Conservation (phyloP, 2,888 invertebrate genomes). For the Scrobipalpa costella region DNA sequence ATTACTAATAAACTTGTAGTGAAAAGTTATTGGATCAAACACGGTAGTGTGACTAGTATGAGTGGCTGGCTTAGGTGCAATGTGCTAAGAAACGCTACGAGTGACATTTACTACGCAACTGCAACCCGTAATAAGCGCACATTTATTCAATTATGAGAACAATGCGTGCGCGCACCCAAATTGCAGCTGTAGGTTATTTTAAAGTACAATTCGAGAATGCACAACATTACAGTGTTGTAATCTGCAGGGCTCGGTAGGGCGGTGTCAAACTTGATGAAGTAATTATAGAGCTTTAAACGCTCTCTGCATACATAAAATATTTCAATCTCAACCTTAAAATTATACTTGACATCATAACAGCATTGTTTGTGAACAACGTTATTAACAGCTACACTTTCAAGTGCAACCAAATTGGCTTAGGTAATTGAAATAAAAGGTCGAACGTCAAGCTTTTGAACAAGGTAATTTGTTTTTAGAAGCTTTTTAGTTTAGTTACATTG, state of each 20-base stretch:
- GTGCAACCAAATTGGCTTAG: neutral
- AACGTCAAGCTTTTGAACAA: conserved; percentile 14
- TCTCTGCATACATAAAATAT: conserved; percentile 14
- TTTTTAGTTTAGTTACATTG: conserved; percentile 10
- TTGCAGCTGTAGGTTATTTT: conserved; percentile 21
- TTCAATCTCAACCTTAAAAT: conserved; percentile 14
- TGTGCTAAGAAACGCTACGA: conserved; percentile 3
- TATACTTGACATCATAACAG: conserved; percentile 14
- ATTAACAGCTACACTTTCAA: conserved; percentile 8
- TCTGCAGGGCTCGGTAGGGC: conserved; percentile 11
- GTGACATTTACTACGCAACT: conserved; percentile 15
- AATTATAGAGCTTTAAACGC: conserved; percentile 11
- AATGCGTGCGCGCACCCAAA: conserved; percentile 21
- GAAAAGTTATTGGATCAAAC: too few relatives aligned
- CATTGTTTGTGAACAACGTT: neutral
- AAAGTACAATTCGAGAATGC: conserved; percentile 26
- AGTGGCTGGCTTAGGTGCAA: too few relatives aligned
- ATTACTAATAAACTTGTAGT: too few relatives aligned
- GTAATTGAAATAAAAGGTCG: conserved; percentile 14
- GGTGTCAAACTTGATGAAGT: conserved; percentile 15
- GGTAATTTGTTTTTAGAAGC: conserved; percentile 21
- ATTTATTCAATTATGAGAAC: conserved; percentile 20
- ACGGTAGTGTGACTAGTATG: too few relatives aligned
- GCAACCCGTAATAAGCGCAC: conserved; percentile 9
- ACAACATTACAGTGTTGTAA: conserved; percentile 21